These are phyloP conservation scores for Parambassis ranga DNA, from an alignment of 2,797 vertebrate species.

Conservation along the genomic window DNA sequence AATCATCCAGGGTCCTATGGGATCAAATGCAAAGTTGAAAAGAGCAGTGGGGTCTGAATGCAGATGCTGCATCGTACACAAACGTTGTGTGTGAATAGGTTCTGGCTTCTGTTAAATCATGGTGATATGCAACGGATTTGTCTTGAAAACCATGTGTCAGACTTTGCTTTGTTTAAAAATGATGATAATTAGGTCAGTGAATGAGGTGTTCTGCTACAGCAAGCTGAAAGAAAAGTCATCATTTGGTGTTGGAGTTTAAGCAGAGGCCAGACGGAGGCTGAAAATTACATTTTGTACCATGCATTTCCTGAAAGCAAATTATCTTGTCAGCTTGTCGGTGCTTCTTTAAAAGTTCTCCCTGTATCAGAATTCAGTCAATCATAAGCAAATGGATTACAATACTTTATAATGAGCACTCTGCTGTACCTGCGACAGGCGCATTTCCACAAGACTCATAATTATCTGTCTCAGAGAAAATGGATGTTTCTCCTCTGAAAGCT, in stretches of 20 bases:
- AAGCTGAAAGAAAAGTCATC: not conserved
- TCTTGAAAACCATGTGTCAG: not conserved
- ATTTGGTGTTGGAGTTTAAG: not conserved
- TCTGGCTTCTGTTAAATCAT: not conserved
- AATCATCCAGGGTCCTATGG: constrained; percentile 15
- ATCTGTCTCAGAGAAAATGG: constrained; percentile 47
- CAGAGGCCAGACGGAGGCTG: not conserved
- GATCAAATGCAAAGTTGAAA: constrained; percentile 15
- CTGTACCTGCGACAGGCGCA: constrained; percentile 17
- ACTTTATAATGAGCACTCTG: constrained; percentile 37
- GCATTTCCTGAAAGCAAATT: constrained; percentile 30
- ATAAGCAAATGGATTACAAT: constrained; percentile 27
- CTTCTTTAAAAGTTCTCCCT: constrained; percentile 28
- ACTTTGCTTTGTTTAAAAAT: not conserved
- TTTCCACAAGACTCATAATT: constrained; percentile 46
- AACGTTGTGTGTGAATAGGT: constrained; percentile 16
- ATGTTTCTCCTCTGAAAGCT: constrained; percentile 24
- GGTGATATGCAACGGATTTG: not conserved
- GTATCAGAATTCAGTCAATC: constrained; percentile 41
- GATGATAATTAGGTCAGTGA: constrained; percentile 7
- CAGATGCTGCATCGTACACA: constrained; percentile 23
- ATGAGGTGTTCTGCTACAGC: constrained; percentile 8
- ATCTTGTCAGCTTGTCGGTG: constrained; percentile 26
- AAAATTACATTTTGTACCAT: constrained; percentile 15
- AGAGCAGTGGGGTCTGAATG: constrained; percentile 16